Percentiles rank a stretch among this genome's conserved stretches.
phyloP scores from a whole-genome alignment of 1,140 invertebrate genomes.

The Temnothorax curvispinosus region DNA sequence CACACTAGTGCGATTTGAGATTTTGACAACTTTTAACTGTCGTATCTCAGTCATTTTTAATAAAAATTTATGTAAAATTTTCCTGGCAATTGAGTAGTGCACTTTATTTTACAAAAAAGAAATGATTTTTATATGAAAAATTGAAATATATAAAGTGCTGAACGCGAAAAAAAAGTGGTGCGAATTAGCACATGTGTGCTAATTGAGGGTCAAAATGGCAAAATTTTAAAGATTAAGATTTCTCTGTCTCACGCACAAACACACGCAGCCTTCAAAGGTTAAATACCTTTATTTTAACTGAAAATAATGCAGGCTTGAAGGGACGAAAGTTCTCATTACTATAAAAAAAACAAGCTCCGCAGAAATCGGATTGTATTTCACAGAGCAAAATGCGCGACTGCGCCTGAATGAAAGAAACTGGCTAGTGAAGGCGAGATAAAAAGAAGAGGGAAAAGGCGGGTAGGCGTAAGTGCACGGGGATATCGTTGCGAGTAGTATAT shows the following conservation, averaged over 20 bases:
- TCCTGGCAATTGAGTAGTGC: too few relatives aligned
- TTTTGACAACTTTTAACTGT: too few relatives aligned
- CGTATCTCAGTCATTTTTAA: too few relatives aligned
- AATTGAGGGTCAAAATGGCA: too few relatives aligned
- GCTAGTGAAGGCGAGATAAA: neutral
- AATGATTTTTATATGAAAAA: too few relatives aligned
- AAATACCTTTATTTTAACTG: neutral
- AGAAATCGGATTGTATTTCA: neutral
- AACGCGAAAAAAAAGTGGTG: too few relatives aligned
- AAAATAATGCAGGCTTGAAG: neutral
- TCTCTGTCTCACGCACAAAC: neutral
- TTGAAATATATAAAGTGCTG: too few relatives aligned
- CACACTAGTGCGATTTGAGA: too few relatives aligned
- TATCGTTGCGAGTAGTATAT: slow-evolving; percentile 56
- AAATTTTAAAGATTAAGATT: neutral
- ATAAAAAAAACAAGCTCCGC: neutral
- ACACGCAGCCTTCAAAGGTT: neutral
- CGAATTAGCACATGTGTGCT: too few relatives aligned
- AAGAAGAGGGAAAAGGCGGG: neutral
- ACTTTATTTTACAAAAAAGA: too few relatives aligned
- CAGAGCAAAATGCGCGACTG: neutral
- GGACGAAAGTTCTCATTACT: neutral
- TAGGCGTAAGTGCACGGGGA: slow-evolving; percentile 45
- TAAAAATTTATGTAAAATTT: too few relatives aligned
- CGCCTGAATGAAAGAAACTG: neutral